phyloP scores from a whole-genome alignment of 1,140 invertebrate genomes.

The Sycobia sp. region DNA sequence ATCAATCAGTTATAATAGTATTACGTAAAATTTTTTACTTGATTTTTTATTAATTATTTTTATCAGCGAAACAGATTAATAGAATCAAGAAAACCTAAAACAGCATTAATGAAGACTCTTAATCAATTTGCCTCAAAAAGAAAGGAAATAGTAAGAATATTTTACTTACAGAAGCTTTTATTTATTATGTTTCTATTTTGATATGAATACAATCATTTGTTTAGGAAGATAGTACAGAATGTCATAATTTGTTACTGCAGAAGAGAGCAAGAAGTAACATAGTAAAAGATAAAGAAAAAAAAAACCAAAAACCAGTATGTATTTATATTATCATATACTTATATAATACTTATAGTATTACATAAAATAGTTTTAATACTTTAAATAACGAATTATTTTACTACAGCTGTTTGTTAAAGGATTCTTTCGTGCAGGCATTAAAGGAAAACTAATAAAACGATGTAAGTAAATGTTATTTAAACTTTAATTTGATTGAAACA shows the following conservation, averaged over 20 bases:
- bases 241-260: neutral
- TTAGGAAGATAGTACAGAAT: neutral
- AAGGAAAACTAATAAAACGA: slow-evolving; percentile 20
- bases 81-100: slow-evolving; percentile 1
- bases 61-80: neutral
- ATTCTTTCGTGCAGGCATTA: slow-evolving; percentile 27
- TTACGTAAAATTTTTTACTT: no score
- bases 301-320: slow-evolving; percentile 18
- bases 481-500: no score
- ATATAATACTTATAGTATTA: neutral
- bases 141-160: slow-evolving; percentile 35
- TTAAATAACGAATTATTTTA: slow-evolving; percentile 2
- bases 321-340: neutral
- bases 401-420: slow-evolving; percentile 16
- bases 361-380: no score
- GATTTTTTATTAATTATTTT: neutral
- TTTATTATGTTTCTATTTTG: slow-evolving; percentile 9
- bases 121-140: slow-evolving; percentile 38
- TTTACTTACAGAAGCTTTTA: slow-evolving; percentile 10
- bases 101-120: slow-evolving; percentile 35
- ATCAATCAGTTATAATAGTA: no score
- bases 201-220: neutral
- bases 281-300: no score
- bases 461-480: no score
- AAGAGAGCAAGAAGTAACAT: neutral